Evolutionary conservation across 2,888 invertebrate genomes (phyloP).

Genomic region (Perizoma affinitatum): DNA sequence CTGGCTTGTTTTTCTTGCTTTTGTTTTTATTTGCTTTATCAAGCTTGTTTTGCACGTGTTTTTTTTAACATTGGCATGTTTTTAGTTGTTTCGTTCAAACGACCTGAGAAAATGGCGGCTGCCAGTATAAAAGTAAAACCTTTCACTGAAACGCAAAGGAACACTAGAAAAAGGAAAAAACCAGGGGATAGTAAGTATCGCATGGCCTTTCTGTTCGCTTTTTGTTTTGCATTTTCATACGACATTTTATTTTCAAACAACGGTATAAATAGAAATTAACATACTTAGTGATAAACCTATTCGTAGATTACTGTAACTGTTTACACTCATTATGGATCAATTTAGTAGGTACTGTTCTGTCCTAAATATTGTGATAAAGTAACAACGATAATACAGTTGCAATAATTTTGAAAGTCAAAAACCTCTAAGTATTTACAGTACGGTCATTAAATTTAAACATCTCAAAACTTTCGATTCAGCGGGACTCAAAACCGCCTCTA

Average conservation of each 20-base stretch:
- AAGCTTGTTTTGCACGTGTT: conserved; percentile 36
- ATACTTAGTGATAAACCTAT: background rate
- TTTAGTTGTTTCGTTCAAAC: conserved; percentile 94
- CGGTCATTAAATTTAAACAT: too few relatives aligned
- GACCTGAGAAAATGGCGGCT: conserved; percentile 80
- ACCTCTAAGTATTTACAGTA: too few relatives aligned
- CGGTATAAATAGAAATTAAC: background rate
- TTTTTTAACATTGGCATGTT: conserved; percentile 58
- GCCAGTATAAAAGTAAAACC: conserved; percentile 53
- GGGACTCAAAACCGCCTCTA: too few relatives aligned
- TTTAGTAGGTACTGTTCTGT: too few relatives aligned
- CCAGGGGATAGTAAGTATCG: conserved; percentile 84
- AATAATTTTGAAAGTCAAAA: too few relatives aligned
- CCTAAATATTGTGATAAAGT: too few relatives aligned
- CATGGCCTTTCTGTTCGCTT: conserved; percentile 16
- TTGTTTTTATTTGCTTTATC: background rate
- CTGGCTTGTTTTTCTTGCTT: conserved; percentile 2
- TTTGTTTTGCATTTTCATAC: background rate
- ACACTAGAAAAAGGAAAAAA: conserved; percentile 89
- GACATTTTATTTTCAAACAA: background rate
- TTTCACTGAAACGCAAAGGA: conserved; percentile 55
- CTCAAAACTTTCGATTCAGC: too few relatives aligned
- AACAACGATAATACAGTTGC: too few relatives aligned
- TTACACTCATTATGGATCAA: background rate
- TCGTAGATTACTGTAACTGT: conserved; percentile 6